phyloP scores from a whole-genome alignment of 2,113 vertebrate species.

The Tragelaphus buxtoni region DNA sequence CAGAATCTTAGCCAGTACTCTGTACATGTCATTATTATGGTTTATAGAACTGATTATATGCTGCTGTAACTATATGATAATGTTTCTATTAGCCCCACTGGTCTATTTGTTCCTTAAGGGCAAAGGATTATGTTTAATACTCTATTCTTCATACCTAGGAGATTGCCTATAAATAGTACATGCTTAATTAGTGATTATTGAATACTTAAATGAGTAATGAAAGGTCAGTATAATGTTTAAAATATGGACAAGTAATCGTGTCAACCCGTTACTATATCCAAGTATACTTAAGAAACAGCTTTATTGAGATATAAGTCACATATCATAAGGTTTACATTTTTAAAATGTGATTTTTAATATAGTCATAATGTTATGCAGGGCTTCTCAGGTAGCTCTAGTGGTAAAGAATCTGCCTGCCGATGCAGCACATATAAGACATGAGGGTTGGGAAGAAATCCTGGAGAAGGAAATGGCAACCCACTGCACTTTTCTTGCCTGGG shows the following conservation, averaged over 20 bases:
- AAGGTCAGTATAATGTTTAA: not conserved
- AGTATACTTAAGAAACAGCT: not conserved
- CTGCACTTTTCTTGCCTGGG: not conserved
- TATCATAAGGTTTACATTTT: not conserved
- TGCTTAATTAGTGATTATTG: conserved; percentile 8
- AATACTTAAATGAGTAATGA: not conserved
- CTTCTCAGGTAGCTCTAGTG: not conserved
- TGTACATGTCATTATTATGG: not conserved
- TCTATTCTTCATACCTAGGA: not conserved
- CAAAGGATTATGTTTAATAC: not conserved
- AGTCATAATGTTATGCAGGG: not conserved
- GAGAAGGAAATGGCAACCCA: not conserved
- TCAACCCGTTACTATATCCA: not conserved
- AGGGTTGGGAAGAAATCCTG: not conserved
- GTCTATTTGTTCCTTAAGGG: not conserved
- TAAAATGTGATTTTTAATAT: not conserved
- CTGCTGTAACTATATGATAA: not conserved
- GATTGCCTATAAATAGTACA: not conserved
- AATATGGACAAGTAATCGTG: not conserved
- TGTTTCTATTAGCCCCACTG: not conserved
- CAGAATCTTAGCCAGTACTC: not conserved
- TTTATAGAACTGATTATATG: not conserved
- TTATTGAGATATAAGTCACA: not conserved
- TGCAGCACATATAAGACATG: not conserved
- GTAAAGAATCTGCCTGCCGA: not conserved